Percentiles rank a stretch among this genome's conserved stretches.
Conservation (phyloP, 92 coral and sea anemone species). For the Siderastrea siderea region DNA sequence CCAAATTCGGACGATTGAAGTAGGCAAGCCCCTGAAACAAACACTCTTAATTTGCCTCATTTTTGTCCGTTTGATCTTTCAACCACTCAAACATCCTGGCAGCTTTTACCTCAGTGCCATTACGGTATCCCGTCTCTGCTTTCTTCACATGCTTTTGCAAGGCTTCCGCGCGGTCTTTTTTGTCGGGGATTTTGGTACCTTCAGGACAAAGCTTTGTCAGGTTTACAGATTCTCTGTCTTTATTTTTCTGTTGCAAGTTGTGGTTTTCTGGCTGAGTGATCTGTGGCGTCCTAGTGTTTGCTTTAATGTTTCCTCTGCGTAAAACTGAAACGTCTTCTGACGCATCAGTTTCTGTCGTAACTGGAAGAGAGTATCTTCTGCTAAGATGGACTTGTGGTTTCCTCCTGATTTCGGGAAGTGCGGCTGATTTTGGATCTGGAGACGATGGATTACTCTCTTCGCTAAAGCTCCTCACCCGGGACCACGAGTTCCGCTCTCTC, state of each 20-base stretch:
- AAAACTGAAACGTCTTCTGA: neutral
- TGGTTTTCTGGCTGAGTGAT: slow-evolving; percentile 4
- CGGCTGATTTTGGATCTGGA: neutral
- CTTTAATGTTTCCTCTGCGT: neutral
- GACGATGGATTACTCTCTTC: neutral
- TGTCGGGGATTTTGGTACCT: neutral
- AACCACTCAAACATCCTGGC: slow-evolving; percentile 33
- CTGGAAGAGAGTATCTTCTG: slow-evolving; percentile 24
- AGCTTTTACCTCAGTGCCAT: slow-evolving; percentile 13
- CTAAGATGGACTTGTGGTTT: neutral
- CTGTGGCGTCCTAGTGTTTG: neutral
- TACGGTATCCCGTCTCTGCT: neutral
- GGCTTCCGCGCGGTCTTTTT: slow-evolving; percentile 13
- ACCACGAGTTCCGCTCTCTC: neutral
- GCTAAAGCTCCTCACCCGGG: neutral
- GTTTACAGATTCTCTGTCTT: neutral
- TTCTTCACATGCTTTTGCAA: slow-evolving; percentile 6
- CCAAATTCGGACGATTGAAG: too few species aligned
- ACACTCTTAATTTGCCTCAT: too few species aligned
- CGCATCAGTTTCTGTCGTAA: neutral
- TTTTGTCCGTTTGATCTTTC: slow-evolving; percentile 12
- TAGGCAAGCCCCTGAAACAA: too few species aligned
- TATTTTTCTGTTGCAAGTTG: neutral
- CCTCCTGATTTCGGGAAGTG: slow-evolving; percentile 3
- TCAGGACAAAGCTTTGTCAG: neutral